phyloP scores from a whole-genome alignment of 2,888 invertebrate species.

The Tetragnatha montana region DNA sequence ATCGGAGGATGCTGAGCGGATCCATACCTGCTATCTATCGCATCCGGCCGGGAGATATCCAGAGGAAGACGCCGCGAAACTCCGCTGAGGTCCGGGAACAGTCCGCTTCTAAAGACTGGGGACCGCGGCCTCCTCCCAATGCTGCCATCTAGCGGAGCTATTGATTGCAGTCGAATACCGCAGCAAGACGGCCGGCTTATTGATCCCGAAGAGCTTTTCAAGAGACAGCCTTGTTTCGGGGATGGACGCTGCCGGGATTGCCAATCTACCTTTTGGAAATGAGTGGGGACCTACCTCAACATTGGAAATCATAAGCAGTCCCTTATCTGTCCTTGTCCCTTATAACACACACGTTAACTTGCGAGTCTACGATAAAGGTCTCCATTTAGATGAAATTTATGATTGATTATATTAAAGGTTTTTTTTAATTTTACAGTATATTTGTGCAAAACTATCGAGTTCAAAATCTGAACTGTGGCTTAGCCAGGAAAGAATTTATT shows the following conservation, averaged over 20 bases:
- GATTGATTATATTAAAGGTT: too few species aligned
- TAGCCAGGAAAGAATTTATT: too few species aligned
- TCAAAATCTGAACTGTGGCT: too few species aligned
- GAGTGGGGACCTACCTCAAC: not conserved
- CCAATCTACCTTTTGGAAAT: too few species aligned
- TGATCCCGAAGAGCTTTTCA: slow-evolving; percentile 15
- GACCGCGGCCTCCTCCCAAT: slow-evolving; percentile 16
- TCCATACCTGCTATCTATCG: slow-evolving; percentile 70
- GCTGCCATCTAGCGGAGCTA: slow-evolving; percentile 63
- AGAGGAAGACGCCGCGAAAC: slow-evolving; percentile 51
- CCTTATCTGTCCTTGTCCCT: not conserved
- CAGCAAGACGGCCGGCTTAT: slow-evolving; percentile 59
- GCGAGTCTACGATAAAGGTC: too few species aligned
- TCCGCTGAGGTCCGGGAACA: slow-evolving; percentile 37
- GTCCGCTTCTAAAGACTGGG: slow-evolving; percentile 42
- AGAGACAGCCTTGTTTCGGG: not conserved
- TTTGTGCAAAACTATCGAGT: too few species aligned
- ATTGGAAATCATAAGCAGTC: not conserved
- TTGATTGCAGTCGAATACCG: not conserved
- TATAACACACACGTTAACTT: too few species aligned
- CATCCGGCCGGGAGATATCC: slow-evolving; percentile 67
- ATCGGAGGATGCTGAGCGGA: slow-evolving; percentile 25
- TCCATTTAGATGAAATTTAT: too few species aligned
- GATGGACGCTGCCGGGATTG: too few species aligned
- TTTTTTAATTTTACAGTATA: too few species aligned